Percentiles rank a stretch among this genome's conserved stretches.
Evolutionary conservation across 2,888 invertebrate species (phyloP).

Genomic region (Melanargia galathea): DNA sequence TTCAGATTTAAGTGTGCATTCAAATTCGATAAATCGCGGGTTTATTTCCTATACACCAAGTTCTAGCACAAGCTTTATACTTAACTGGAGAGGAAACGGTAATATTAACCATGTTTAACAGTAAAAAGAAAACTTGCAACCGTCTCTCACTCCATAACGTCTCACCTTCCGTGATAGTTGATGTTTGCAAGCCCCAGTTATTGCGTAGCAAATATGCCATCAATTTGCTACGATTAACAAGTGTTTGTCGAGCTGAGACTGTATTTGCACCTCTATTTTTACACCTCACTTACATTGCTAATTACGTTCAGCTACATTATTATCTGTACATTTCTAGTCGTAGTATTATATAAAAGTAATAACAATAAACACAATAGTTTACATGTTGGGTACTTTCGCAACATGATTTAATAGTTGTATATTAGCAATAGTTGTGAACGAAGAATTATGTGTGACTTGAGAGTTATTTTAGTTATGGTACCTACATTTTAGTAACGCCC

Average conservation of each 20-base stretch:
- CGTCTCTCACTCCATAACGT: slow-evolving; percentile 51
- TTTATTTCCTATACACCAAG: no score
- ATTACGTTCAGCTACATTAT: background rate
- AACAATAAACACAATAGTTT: background rate
- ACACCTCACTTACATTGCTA: slow-evolving; percentile 16
- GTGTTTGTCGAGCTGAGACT: slow-evolving; percentile 30
- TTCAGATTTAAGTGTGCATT: no score
- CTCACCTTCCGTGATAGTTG: slow-evolving; percentile 63
- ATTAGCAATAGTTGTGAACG: no score
- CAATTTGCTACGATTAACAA: slow-evolving; percentile 47
- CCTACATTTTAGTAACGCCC: no score
- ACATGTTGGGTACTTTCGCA: no score
- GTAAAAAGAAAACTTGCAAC: background rate
- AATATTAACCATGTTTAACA: no score
- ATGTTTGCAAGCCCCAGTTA: slow-evolving; percentile 65
- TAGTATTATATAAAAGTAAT: background rate
- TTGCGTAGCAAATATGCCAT: slow-evolving; percentile 61
- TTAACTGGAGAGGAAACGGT: no score
- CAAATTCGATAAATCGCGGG: no score
- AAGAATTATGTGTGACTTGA: no score
- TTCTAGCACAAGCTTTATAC: no score
- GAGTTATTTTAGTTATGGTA: no score
- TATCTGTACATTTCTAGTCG: background rate
- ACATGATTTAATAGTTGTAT: no score
- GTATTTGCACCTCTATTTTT: slow-evolving; percentile 18